Evolutionary conservation across 1,140 invertebrate genomes (phyloP).

Genomic region (Drosophila asahinai): DNA sequence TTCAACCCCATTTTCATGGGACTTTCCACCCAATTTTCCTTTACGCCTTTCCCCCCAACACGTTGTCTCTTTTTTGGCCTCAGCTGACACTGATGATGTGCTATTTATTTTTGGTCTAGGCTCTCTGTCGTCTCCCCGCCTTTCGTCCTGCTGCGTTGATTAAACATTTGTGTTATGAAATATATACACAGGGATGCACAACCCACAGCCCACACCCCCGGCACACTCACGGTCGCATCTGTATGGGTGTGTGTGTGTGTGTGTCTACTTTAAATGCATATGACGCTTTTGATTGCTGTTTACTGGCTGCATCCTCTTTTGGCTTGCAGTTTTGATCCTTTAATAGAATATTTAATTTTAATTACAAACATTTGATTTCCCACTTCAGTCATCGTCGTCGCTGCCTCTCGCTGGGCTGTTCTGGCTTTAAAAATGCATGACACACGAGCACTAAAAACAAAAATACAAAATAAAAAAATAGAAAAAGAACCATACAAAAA

Average conservation of each 20-base stretch:
- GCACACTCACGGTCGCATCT: conserved; percentile 6
- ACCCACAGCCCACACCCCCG: neutral
- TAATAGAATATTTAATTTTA: conserved; percentile 84
- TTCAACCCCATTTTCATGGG: conserved; percentile 13
- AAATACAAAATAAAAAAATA: neutral
- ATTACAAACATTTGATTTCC: conserved; percentile 84
- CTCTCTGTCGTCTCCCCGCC: conserved; percentile 8
- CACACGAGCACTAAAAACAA: conserved; percentile 20
- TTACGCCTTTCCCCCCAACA: neutral
- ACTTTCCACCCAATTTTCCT: conserved; percentile 12
- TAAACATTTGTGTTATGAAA: conserved; percentile 82
- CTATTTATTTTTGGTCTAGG: conserved; percentile 66
- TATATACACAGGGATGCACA: conserved; percentile 46
- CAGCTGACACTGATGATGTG: conserved; percentile 60
- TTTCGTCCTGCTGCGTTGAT: conserved; percentile 60
- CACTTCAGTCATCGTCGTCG: conserved; percentile 70
- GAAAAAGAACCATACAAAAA: neutral
- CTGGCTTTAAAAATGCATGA: conserved; percentile 71
- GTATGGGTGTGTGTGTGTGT: conserved; percentile 6
- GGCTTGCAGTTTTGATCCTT: conserved; percentile 81
- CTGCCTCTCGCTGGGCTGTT: conserved; percentile 16
- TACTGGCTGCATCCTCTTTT: conserved; percentile 74
- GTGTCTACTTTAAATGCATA: conserved; percentile 53
- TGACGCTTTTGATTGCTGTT: conserved; percentile 75
- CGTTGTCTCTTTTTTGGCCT: conserved; percentile 8